Base-by-base conservation (phyloP, 2,888 invertebrate species). In the Lithophane leautieri region DNA sequence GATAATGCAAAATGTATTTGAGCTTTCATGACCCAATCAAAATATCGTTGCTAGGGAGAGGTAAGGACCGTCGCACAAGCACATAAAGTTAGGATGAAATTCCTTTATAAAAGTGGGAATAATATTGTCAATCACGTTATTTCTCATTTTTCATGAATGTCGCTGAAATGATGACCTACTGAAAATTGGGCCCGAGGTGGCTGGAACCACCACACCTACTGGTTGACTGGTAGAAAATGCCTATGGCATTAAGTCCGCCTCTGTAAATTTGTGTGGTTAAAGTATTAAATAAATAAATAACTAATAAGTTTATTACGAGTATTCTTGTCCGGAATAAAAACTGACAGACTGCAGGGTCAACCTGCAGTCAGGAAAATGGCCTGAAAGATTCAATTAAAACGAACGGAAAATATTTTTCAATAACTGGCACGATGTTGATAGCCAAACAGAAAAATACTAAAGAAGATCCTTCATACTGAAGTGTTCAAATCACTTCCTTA, bases 401-500 rank as follows among this genome's bases (percentile, higher is more conserved):
- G 19, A 44, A 4, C 25, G 34, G 6, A 19, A 19, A 61, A 22
- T 9, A 25, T 42, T 25, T 61, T 62, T 9, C 42, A 62, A 25
- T 22, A 69, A 4, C 40, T 40, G 44, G 12, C 11, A 12, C 44
- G 12, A 25, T 44, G 3, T 65, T 65, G 25, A 28, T 19, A 19
- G 66, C 14, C 8, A 47, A 19, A 19, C 2, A 7, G 8, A 22
- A 25, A 28, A 8, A 28, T 22, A 28, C 25, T 16, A 6, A n/a
- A 34, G 6, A 16, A 67, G n/a, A 67, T n/a, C 4, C 60, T 28
- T 22, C 16, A 28, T 25, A 42, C 42, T 67, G 4, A 52, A 42
- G 34, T n/a, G 61, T 71, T 71, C 34, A 62, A 61, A 76, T 62
- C 25, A 72, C 60, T 75, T 69, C n/a, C n/a, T n/a, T n/a, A n/a